Evolutionary conservation across 2,888 invertebrate species (phyloP).

Genomic region (Vesta saturnalis): DNA sequence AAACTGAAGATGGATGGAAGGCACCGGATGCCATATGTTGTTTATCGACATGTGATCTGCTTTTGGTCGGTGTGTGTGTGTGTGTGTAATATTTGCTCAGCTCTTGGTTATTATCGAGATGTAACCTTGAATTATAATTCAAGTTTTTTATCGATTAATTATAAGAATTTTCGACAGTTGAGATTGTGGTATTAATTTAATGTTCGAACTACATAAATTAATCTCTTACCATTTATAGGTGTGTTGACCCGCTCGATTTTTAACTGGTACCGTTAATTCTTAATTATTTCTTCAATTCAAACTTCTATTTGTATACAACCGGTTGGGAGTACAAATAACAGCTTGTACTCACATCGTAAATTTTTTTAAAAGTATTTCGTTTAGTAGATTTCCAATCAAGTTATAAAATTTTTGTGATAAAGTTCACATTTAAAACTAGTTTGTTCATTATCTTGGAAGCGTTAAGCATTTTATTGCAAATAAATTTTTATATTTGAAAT

Average conservation of each 20-base stretch:
- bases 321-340: too few relatives aligned
- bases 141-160: background rate
- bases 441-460: too few relatives aligned
- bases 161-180: background rate
- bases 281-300: background rate
- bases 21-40: conserved; percentile 31
- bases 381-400: too few relatives aligned
- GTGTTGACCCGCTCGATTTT: conserved; percentile 6
- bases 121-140: background rate
- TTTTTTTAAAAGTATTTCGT: too few relatives aligned
- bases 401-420: too few relatives aligned
- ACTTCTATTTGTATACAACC: background rate
- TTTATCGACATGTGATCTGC: conserved; percentile 31
- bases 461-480: too few relatives aligned
- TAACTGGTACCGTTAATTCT: background rate
- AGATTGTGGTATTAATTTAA: background rate
- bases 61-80: background rate
- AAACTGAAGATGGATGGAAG: conserved; percentile 12
- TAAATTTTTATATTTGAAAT: too few relatives aligned
- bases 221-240: background rate
- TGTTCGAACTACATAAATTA: background rate
- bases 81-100: too few relatives aligned
- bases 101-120: background rate
- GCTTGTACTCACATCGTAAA: background rate
- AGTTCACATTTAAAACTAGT: too few relatives aligned